phyloP scores from a whole-genome alignment of 2,797 vertebrate species.

The Eutrigla gurnardus region DNA sequence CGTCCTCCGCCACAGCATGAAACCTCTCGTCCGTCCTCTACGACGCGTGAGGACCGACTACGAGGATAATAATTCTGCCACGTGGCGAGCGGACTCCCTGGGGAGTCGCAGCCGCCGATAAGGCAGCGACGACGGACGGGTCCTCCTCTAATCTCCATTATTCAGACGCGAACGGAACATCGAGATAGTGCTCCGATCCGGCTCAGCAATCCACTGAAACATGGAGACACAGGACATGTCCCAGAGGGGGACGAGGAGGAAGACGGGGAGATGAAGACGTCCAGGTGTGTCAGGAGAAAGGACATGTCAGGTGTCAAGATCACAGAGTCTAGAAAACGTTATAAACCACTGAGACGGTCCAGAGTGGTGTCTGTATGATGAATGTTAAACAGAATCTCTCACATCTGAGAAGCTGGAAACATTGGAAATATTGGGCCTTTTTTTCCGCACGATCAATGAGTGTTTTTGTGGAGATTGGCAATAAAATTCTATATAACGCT shows the following conservation, averaged over 20 bases:
- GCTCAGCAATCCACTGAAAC: conserved; percentile 11
- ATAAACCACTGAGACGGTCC: no score
- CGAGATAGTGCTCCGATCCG: not conserved
- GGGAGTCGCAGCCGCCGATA: conserved; percentile 9
- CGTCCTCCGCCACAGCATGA: no score
- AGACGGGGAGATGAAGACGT: not conserved
- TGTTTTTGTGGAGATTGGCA: no score
- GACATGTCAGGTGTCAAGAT: not conserved
- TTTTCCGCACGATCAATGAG: no score
- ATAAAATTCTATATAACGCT: no score
- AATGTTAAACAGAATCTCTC: no score
- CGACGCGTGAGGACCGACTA: not conserved
- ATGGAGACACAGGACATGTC: conserved; percentile 2
- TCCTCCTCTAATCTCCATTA: conserved; percentile 31
- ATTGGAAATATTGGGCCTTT: no score
- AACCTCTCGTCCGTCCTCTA: not conserved
- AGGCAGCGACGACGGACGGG: conserved; percentile 8
- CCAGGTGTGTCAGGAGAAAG: not conserved
- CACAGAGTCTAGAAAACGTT: no score
- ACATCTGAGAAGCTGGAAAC: not conserved
- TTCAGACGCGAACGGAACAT: conserved; percentile 36
- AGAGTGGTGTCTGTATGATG: no score
- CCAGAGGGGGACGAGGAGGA: not conserved
- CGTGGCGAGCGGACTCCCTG: not conserved
- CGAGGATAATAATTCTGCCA: not conserved